Conservation (phyloP, 2,797 vertebrate genomes). For the Geotrypetes seraphini region DNA sequence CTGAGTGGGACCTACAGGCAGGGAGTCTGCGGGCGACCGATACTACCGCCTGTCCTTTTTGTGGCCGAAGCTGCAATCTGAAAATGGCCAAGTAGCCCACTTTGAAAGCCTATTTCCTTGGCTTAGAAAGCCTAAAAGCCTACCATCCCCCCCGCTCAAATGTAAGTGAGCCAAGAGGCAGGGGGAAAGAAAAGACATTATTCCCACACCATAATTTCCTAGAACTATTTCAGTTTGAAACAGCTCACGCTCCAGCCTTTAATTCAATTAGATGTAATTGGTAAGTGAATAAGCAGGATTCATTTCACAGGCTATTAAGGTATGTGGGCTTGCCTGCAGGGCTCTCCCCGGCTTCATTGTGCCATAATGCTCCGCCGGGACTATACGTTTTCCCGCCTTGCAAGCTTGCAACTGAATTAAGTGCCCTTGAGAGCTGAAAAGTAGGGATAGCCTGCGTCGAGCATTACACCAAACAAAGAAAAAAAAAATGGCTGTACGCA, state of each 20-base stretch:
- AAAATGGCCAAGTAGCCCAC: too few species aligned
- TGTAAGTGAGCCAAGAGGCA: fast-evolving
- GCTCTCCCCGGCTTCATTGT: background rate
- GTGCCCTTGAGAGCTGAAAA: too few species aligned
- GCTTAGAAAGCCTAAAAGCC: too few species aligned
- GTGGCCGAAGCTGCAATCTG: too few species aligned
- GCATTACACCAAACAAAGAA: too few species aligned
- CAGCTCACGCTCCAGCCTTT: fast-evolving
- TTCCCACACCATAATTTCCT: background rate
- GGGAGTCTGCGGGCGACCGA: too few species aligned
- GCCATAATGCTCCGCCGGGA: background rate
- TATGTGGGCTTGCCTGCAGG: background rate
- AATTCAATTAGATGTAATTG: conserved; percentile 5
- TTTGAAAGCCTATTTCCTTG: too few species aligned
- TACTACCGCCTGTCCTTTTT: too few species aligned
- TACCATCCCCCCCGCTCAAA: too few species aligned
- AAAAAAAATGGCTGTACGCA: too few species aligned
- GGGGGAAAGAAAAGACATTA: background rate
- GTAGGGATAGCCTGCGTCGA: too few species aligned
- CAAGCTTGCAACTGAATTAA: background rate
- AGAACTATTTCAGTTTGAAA: background rate
- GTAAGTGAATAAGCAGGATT: background rate
- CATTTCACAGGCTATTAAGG: background rate
- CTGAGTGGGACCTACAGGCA: too few species aligned
- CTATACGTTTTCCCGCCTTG: fast-evolving